Evolutionary conservation across 1,140 invertebrate genomes (phyloP).

Genomic region (Hermatobates lingyangjiaoensis): DNA sequence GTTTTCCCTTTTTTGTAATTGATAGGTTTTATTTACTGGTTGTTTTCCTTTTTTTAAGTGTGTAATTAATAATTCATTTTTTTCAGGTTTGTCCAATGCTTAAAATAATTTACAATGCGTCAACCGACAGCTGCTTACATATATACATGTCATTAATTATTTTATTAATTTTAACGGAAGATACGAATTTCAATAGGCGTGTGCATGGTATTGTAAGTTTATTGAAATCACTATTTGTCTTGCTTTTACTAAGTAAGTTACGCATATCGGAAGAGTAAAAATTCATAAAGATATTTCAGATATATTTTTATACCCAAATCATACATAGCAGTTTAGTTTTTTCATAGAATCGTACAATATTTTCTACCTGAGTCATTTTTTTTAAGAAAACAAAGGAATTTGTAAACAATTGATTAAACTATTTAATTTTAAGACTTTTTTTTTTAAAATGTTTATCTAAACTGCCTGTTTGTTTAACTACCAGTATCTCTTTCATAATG

Average conservation of each 20-base stretch:
- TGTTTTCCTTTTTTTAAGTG: not conserved
- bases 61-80: not conserved
- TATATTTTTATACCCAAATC: no score
- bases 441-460: no score
- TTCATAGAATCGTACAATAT: no score
- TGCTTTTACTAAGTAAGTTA: not conserved
- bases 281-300: no score
- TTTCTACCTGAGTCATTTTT: slow-evolving; percentile 2
- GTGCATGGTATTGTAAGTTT: slow-evolving; percentile 82
- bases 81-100: slow-evolving; percentile 78
- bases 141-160: slow-evolving; percentile 99
- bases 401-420: no score
- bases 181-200: slow-evolving; percentile 83
- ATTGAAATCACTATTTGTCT: slow-evolving; percentile 5
- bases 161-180: slow-evolving; percentile 88
- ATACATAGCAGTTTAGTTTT: no score
- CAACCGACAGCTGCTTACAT: slow-evolving; percentile 84
- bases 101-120: slow-evolving; percentile 79
- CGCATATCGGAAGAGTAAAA: not conserved
- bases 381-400: not conserved
- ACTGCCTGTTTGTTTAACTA: no score
- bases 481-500: no score
- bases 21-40: no score
- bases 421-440: no score
- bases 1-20: no score